Evolutionary conservation across 1,140 invertebrate species (phyloP).

Genomic region (Ips typographus): DNA sequence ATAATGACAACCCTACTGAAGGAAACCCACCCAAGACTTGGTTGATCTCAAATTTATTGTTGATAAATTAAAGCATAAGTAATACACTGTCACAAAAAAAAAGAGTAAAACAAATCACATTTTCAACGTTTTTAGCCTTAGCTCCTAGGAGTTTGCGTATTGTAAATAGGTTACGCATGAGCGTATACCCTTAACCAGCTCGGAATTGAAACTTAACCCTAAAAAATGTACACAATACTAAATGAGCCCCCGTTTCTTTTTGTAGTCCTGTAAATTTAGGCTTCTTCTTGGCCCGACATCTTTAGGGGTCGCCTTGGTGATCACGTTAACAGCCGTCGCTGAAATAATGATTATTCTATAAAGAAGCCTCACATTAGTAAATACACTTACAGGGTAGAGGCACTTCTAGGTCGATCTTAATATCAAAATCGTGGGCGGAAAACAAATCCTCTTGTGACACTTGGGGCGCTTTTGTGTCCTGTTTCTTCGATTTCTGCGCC

Average conservation of each 20-base stretch:
- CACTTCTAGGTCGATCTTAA: slow-evolving; percentile 89
- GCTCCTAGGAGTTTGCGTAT: no score
- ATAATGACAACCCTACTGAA: no score
- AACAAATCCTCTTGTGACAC: slow-evolving; percentile 80
- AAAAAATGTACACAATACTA: slow-evolving; percentile 51
- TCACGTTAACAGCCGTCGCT: slow-evolving; percentile 71
- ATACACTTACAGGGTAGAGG: slow-evolving; percentile 71
- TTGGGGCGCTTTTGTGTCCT: slow-evolving; percentile 49
- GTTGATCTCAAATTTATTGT: no score
- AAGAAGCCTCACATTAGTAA: neutral
- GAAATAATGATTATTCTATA: slow-evolving; percentile 43
- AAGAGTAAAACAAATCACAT: no score
- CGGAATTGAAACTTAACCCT: neutral
- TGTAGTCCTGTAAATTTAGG: slow-evolving; percentile 95
- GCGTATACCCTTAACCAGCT: no score
- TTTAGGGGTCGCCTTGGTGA: slow-evolving; percentile 74
- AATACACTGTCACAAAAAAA: no score
- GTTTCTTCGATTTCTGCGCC: slow-evolving; percentile 35
- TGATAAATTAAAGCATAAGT: no score
- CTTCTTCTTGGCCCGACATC: slow-evolving; percentile 83
- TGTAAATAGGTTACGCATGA: no score
- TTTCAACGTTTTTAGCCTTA: no score
- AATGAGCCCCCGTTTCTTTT: slow-evolving; percentile 93
- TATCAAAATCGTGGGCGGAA: slow-evolving; percentile 95
- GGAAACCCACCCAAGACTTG: no score